Evolutionary conservation across 2,888 invertebrate genomes (phyloP).

Genomic region (Himalopsyche kuldschensis): DNA sequence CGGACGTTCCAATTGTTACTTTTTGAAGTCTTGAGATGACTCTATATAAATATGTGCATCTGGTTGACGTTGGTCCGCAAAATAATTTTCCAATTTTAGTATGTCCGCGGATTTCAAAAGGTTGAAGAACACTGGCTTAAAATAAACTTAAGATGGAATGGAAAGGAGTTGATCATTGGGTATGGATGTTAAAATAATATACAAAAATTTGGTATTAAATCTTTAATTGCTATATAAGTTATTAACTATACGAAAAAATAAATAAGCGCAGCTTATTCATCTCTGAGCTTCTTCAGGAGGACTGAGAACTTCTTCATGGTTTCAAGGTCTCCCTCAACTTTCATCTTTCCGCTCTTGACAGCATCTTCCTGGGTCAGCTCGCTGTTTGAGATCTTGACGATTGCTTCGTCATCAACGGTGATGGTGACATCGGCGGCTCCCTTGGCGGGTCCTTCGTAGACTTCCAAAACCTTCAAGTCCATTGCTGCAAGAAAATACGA

Average conservation of each 20-base stretch:
- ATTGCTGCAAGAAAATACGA: constrained; percentile 13
- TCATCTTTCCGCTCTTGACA: constrained; percentile 14
- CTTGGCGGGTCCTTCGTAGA: constrained; percentile 22
- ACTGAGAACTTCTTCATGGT: constrained; percentile 11
- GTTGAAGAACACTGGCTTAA: too few species aligned
- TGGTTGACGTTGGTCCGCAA: too few species aligned
- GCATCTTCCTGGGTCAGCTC: constrained; percentile 27
- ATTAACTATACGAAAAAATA: neutral
- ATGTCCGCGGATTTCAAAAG: too few species aligned
- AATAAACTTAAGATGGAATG: too few species aligned
- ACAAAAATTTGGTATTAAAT: neutral
- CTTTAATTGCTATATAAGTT: neutral
- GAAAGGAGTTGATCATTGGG: too few species aligned
- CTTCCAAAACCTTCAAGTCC: constrained; percentile 28
- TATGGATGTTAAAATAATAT: too few species aligned
- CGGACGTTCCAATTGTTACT: too few species aligned
- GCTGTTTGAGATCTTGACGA: constrained; percentile 4
- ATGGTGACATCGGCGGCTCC: constrained; percentile 17
- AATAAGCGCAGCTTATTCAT: neutral
- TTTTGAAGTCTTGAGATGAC: too few species aligned
- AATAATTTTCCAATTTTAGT: too few species aligned
- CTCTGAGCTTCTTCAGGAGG: neutral
- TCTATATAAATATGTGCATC: too few species aligned
- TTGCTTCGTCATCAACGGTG: constrained; percentile 24
- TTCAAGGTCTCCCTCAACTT: constrained; percentile 20